Evolutionary conservation across 2,888 invertebrate genomes (phyloP).

Genomic region (Yponomeuta evonymella): DNA sequence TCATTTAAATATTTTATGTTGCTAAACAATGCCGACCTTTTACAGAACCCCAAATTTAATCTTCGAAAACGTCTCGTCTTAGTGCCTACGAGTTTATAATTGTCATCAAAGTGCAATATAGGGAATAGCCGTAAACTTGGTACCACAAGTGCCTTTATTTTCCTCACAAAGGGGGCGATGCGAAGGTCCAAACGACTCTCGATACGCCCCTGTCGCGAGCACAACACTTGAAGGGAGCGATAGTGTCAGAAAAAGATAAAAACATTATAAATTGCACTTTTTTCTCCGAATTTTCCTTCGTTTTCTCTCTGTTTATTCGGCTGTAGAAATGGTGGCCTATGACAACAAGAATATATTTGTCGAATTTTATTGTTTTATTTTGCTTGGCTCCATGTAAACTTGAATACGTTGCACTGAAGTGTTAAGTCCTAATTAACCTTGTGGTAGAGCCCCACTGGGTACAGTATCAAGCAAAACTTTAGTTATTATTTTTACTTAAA

Average conservation of each 20-base stretch:
- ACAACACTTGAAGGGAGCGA: constrained; percentile 60
- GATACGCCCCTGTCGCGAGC: constrained; percentile 66
- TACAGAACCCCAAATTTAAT: too few species aligned
- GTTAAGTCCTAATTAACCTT: neutral
- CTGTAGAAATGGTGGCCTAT: neutral
- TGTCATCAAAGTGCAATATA: neutral
- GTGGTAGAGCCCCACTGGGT: too few species aligned
- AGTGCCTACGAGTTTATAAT: too few species aligned
- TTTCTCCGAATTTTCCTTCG: constrained; percentile 32
- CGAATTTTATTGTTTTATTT: neutral
- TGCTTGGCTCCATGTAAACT: neutral
- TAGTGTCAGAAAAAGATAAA: constrained; percentile 77
- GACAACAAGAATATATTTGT: neutral
- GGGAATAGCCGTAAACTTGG: neutral
- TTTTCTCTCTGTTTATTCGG: constrained; percentile 17
- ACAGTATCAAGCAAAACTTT: too few species aligned
- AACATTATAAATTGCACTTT: constrained; percentile 69
- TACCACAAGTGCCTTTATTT: constrained; percentile 38
- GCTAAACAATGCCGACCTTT: too few species aligned
- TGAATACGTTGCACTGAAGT: neutral
- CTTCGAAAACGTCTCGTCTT: too few species aligned
- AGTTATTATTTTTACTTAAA: too few species aligned
- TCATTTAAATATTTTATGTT: too few species aligned
- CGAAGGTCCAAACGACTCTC: constrained; percentile 39
- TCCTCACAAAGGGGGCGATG: constrained; percentile 50